These are phyloP conservation scores for Sebastes kiyomatsui DNA, from an alignment of 2,797 vertebrate species.

Conservation along the genomic window DNA sequence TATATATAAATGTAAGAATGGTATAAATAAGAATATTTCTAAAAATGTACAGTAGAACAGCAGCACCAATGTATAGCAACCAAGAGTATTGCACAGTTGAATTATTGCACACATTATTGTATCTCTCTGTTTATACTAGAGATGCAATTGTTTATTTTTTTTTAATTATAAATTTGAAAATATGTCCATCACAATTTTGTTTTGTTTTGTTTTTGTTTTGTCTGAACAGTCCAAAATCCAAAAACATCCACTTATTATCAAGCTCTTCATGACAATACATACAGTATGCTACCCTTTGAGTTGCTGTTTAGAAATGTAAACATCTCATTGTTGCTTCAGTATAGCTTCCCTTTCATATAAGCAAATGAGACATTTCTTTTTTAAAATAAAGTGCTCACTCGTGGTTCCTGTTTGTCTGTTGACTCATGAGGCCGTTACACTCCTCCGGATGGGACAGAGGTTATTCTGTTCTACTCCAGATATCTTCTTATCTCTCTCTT, in stretches of 20 bases:
- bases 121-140: not conserved
- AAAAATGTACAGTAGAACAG: no score
- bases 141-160: not conserved
- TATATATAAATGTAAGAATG: no score
- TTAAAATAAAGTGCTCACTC: not conserved
- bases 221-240: not conserved
- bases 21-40: no score
- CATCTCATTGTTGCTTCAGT: not conserved
- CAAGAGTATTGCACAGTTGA: no score
- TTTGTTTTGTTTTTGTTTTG: not conserved
- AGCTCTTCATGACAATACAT: not conserved
- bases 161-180: not conserved
- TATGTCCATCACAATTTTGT: not conserved
- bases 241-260: not conserved
- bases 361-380: not conserved
- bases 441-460: not conserved
- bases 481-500: slow-evolving; percentile 16
- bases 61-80: no score
- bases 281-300: not conserved
- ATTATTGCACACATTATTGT: not conserved
- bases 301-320: not conserved
- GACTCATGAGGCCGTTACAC: not conserved
- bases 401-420: not conserved
- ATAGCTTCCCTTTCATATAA: not conserved
- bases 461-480: not conserved